Conservation (phyloP, 2,888 invertebrate species). For the Gymnocheta viridis region DNA sequence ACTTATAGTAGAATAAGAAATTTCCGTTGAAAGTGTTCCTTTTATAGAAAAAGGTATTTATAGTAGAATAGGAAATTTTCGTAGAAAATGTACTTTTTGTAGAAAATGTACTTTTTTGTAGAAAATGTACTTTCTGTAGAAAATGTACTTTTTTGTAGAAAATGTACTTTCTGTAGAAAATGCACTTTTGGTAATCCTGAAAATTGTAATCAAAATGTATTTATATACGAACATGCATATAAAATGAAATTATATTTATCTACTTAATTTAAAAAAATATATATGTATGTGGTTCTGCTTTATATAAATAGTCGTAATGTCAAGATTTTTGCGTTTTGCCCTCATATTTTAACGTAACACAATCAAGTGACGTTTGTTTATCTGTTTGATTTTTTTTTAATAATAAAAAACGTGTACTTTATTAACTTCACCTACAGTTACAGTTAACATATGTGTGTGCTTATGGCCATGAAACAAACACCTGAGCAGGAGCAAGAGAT, state of each 20-base stretch:
- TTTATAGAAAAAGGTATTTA: too few species aligned
- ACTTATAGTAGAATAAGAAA: too few species aligned
- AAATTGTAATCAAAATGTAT: background rate
- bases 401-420: slow-evolving; percentile 22
- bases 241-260: slow-evolving; percentile 6
- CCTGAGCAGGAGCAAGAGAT: background rate
- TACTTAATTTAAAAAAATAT: slow-evolving; percentile 16
- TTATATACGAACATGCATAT: background rate
- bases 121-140: too few species aligned
- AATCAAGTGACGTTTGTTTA: slow-evolving; percentile 26
- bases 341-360: background rate
- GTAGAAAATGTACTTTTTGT: too few species aligned
- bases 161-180: too few species aligned
- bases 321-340: slow-evolving; percentile 3
- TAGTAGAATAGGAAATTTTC: too few species aligned
- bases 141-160: too few species aligned
- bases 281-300: background rate
- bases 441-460: slow-evolving; percentile 28
- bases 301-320: slow-evolving; percentile 6
- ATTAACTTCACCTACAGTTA: slow-evolving; percentile 36
- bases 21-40: too few species aligned
- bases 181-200: too few species aligned
- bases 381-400: slow-evolving; percentile 7
- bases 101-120: too few species aligned
- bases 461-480: slow-evolving; percentile 30